Evolutionary conservation across 2,888 invertebrate species (phyloP).

Genomic region (Drosophila kuntzei): DNA sequence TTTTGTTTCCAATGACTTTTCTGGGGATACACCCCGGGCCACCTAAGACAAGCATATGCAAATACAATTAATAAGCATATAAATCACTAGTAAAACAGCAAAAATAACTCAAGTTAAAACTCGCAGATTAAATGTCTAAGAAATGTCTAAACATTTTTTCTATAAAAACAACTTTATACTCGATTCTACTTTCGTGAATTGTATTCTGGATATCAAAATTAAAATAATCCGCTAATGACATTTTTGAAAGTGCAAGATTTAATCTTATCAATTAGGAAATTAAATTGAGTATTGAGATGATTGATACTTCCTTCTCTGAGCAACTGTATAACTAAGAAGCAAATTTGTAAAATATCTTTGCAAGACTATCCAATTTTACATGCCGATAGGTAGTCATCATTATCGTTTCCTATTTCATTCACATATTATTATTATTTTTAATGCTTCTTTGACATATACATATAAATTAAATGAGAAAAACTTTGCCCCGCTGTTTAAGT

Average conservation of each 20-base stretch:
- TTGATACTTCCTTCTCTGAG: constrained; percentile 17
- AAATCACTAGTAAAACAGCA: constrained; percentile 3
- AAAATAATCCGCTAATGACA: background rate
- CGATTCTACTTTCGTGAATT: background rate
- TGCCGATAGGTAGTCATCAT: constrained; percentile 28
- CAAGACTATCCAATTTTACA: constrained; percentile 34
- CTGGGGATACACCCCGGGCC: constrained; percentile 2
- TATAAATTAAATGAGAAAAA: constrained; percentile 18
- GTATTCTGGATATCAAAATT: too few species aligned
- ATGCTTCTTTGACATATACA: constrained; percentile 43
- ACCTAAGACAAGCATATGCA: constrained; percentile 35
- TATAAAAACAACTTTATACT: background rate
- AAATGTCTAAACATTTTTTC: background rate
- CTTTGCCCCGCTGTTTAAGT: constrained; percentile 74
- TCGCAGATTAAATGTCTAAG: background rate
- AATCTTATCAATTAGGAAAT: background rate
- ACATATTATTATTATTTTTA: constrained; percentile 40
- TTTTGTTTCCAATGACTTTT: constrained; percentile 14
- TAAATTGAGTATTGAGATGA: background rate
- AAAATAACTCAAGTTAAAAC: constrained; percentile 10
- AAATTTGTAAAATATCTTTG: constrained; percentile 23
- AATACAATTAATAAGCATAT: constrained; percentile 11
- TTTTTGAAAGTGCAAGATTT: background rate
- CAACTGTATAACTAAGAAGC: constrained; percentile 19
- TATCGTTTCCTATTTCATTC: constrained; percentile 23